Evolutionary conservation across 2,797 vertebrate genomes (phyloP), one percentile per base, ranked within the genome.

Genomic region (Sebastes wilsoni): DNA sequence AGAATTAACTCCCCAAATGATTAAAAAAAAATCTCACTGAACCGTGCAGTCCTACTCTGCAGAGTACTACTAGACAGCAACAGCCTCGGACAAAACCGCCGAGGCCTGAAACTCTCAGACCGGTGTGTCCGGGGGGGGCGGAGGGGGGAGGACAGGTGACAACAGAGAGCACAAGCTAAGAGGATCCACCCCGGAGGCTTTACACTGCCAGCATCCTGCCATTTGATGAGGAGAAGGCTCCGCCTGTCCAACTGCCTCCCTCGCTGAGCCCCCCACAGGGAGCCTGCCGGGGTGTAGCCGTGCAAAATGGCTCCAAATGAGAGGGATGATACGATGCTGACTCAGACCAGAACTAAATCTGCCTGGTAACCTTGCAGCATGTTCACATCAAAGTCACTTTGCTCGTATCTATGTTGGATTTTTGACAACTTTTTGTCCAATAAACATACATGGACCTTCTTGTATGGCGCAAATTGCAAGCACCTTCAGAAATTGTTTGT

Each of bases 301-400:
- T 80, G 87, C 90, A 89, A 92, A 93, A 92, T 90, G 90, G 82
- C 83, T 89, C 84, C 87, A 90, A 91, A 92, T 64, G 72, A 88
- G 83, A 80, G 23, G 62, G 66, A 75, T 72, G 84, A 88, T 71
- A 80, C 20, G 65, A 80, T 84, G 91, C 89, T 92, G 92, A 93
- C 75, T 94, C 87, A 92, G 88, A 84, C 71, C 64, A 66, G 55
- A 80, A 71, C 58, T 42, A 85, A 86, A 88, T 91, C 88, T 91
- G 88, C 90, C 89, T 49, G 36, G 86, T 84, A 91, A 94, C 89
- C 79, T 77, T 25, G 25, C 18, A 66, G 55, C 69, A 65, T 75
- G 36, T 77, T 60, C 58, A 52, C 8, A 69, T 30, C 27, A 61
- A 46, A 87, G 74, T 79, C 70, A 52, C 23, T 32, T n/a, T 54